Evolutionary conservation across 2,888 invertebrate species (phyloP).

Genomic region (Phragmatobia fuliginosa): DNA sequence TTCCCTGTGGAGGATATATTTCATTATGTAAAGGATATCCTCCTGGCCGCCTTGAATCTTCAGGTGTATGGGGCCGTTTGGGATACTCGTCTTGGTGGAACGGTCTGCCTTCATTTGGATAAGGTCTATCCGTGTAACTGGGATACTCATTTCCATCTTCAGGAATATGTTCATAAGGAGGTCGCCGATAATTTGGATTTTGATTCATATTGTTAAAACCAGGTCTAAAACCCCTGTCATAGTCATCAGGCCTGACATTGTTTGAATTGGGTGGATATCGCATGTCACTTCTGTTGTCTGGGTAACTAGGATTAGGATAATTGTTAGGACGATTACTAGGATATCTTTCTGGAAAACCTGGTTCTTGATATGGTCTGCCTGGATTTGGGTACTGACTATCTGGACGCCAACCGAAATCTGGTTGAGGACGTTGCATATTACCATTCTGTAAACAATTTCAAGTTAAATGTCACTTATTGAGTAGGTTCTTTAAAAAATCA

Average conservation of each 20-base stretch:
- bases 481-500: neutral
- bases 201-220: constrained; percentile 14
- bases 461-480: neutral
- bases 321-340: constrained; percentile 4
- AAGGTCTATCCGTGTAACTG: constrained; percentile 21
- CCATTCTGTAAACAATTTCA: constrained; percentile 27
- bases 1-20: constrained; percentile 26
- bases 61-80: constrained; percentile 13
- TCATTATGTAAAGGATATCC: constrained; percentile 16
- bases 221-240: constrained; percentile 3
- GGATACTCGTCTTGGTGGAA: constrained; percentile 15
- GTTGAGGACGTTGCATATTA: constrained; percentile 21
- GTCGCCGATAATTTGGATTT: constrained; percentile 32
- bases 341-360: neutral
- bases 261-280: constrained; percentile 28
- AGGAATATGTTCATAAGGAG: constrained; percentile 23
- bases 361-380: constrained; percentile 22
- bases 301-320: constrained; percentile 5
- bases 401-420: constrained; percentile 6
- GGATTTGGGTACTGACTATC: constrained; percentile 26
- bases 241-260: constrained; percentile 4
- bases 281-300: constrained; percentile 16
- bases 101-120: constrained; percentile 25
- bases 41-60: neutral
- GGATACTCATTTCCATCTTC: constrained; percentile 23